A percentile compares a stretch with the other conserved stretches of the same genome.
Conservation (phyloP, 2,888 invertebrate genomes). For the Protonemura montana region DNA sequence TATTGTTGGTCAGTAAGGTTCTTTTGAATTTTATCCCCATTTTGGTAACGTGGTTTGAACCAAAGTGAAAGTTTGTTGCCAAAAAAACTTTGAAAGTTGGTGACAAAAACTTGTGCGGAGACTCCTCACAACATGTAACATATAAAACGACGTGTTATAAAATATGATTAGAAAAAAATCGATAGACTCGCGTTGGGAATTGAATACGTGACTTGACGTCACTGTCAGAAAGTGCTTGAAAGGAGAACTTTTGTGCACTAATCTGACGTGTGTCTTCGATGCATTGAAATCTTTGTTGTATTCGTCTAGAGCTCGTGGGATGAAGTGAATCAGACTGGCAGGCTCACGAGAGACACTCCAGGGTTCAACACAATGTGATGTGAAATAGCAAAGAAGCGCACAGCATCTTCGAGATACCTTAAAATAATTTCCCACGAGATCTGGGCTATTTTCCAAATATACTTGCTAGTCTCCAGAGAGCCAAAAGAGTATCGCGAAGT, state of each 20-base stretch:
- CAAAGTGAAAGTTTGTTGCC: not conserved
- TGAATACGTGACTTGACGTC: not conserved
- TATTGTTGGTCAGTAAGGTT: not conserved
- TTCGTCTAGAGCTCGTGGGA: not conserved
- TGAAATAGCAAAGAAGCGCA: not conserved
- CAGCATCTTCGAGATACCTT: not conserved
- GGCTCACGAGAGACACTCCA: constrained; percentile 21
- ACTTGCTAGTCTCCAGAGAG: not conserved
- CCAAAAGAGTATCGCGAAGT: not conserved
- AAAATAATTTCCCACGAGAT: constrained; percentile 27
- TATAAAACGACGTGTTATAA: not conserved
- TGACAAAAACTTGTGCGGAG: not conserved
- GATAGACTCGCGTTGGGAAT: not conserved
- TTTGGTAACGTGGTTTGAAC: not conserved
- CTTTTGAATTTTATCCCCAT: not conserved
- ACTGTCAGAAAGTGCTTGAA: not conserved
- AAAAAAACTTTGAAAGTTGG: not conserved
- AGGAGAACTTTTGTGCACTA: not conserved
- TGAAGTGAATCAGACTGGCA: not conserved
- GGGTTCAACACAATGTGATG: constrained; percentile 29
- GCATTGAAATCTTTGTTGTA: constrained; percentile 2
- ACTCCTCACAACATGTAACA: not conserved
- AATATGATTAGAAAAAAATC: not conserved
- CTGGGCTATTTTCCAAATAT: constrained; percentile 9
- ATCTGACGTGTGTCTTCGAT: not conserved